Evolutionary conservation across 2,113 vertebrate genomes (phyloP).

Genomic region (Hirundichthys speculiger): DNA sequence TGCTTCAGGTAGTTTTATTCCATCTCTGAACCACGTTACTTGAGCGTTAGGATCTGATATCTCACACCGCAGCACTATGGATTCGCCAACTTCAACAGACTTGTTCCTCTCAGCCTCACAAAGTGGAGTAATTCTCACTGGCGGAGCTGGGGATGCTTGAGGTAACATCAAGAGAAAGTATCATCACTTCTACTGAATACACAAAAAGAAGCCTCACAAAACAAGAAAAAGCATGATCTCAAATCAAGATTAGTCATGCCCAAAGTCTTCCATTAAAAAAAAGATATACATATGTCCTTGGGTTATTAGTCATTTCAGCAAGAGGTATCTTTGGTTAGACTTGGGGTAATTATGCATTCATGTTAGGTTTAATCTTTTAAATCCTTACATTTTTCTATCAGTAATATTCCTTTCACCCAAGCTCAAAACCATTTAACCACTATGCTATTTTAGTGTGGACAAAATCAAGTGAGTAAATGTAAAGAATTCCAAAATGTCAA

Average conservation of each 20-base stretch:
- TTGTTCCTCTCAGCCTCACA: constrained; percentile 70
- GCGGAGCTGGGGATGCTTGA: constrained; percentile 77
- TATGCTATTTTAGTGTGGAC: constrained; percentile 44
- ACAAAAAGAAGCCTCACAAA: constrained; percentile 38
- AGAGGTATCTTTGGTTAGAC: constrained; percentile 58
- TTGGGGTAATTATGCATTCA: constrained; percentile 56
- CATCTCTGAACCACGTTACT: constrained; percentile 73
- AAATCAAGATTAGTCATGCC: constrained; percentile 70
- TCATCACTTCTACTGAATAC: constrained; percentile 68
- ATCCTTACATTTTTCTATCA: constrained; percentile 24
- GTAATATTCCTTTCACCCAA: constrained; percentile 42
- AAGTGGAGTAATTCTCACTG: constrained; percentile 69
- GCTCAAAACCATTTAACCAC: constrained; percentile 27
- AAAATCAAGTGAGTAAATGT: constrained; percentile 45
- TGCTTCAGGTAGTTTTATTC: constrained; percentile 56
- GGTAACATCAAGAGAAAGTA: constrained; percentile 76
- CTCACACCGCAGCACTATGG: constrained; percentile 66
- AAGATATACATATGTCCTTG: constrained; percentile 36
- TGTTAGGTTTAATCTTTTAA: constrained; percentile 52
- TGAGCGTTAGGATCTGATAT: constrained; percentile 64
- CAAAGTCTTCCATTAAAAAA: constrained; percentile 50
- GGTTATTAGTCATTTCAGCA: constrained; percentile 55
- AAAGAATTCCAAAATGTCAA: constrained; percentile 52
- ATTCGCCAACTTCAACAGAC: constrained; percentile 66
- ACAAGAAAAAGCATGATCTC: constrained; percentile 37